These are phyloP conservation scores for Ophiodon elongatus DNA, from an alignment of 2,113 vertebrate genomes.

Conservation along the genomic window DNA sequence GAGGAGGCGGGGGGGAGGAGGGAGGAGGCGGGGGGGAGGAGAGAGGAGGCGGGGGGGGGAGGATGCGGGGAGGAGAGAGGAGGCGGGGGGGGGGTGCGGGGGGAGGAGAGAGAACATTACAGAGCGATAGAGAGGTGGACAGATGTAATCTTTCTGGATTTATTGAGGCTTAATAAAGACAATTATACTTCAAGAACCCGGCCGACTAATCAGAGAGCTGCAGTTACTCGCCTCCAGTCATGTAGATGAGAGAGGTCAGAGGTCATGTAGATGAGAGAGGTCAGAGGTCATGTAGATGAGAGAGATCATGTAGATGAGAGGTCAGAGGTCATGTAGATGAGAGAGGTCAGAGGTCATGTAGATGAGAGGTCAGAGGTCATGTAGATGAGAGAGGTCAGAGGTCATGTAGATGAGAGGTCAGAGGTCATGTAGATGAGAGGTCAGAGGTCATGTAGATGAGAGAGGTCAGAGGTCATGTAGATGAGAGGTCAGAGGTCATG, in stretches of 20 bases:
- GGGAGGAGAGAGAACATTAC: neutral
- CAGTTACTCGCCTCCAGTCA: constrained; percentile 40
- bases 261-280: constrained; percentile 63
- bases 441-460: constrained; percentile 62
- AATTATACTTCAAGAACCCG: constrained; percentile 30
- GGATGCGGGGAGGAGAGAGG: too few relatives aligned
- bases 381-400: too few relatives aligned
- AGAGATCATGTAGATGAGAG: constrained; percentile 67
- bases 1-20: neutral
- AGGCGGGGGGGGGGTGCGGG: too few relatives aligned
- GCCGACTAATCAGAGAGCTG: constrained; percentile 26
- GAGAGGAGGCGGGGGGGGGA: too few relatives aligned
- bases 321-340: too few relatives aligned
- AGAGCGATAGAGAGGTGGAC: constrained; percentile 18
- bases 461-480: constrained; percentile 64
- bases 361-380: constrained; percentile 67
- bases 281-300: too few relatives aligned
- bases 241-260: constrained; percentile 65
- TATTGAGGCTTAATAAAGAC: constrained; percentile 58
- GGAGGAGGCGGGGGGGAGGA: too few relatives aligned
- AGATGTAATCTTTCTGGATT: constrained; percentile 56
- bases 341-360: too few relatives aligned
- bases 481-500: too few relatives aligned
- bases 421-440: too few relatives aligned
- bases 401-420: constrained; percentile 63